Evolutionary conservation across 2,797 vertebrate genomes (phyloP), one percentile per base, ranked within the genome.

Genomic region (Craterocephalus amniculus): DNA sequence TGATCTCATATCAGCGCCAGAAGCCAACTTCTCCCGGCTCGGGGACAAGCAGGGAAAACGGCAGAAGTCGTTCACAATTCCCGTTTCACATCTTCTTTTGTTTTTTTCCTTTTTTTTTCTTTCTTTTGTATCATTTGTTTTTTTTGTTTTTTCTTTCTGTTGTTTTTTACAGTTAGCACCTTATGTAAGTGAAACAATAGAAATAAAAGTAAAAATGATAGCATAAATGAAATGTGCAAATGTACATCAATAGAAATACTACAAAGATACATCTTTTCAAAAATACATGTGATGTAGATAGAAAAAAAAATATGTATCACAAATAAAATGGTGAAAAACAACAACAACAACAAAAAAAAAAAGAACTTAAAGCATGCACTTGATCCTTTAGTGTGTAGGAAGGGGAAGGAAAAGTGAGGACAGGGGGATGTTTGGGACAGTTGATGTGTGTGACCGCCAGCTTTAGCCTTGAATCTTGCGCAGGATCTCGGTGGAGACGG

Each of bases 381-480:
- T 87, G 93, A 93, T 94, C 93, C 91, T 92, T 92, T 94, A 93
- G 94, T 94, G 84, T 90, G 57, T 58, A 45, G 74, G 80, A 6
- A 48, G 27, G 61, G 62, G 59, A 32, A 90, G 90, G 74, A 91
- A 92, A 89, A 90, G 79, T 92, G 69, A 58, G 74, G 79, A 60
- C 4, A 67, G 78, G 83, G 78, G 79, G 66, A 18, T 62, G 73
- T 83, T 73, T 34, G 66, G 83, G 85, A 71, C 18, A 29, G 64
- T 14, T 93, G 91, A 90, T 61, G 91, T 89, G 87, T 55, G 63
- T 81, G 62, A 61, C 54, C 48, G 0, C 27, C 0, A 51, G 90
- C 90, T 92, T 84, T 88, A 98, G 94, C 97, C 97, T 94, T 98
- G 97, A 92, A 99, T 97, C 94, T 99, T 99, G 93, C 96, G 97